phyloP scores from a whole-genome alignment of 2,113 vertebrate species.

The Zosterops borbonicus region DNA sequence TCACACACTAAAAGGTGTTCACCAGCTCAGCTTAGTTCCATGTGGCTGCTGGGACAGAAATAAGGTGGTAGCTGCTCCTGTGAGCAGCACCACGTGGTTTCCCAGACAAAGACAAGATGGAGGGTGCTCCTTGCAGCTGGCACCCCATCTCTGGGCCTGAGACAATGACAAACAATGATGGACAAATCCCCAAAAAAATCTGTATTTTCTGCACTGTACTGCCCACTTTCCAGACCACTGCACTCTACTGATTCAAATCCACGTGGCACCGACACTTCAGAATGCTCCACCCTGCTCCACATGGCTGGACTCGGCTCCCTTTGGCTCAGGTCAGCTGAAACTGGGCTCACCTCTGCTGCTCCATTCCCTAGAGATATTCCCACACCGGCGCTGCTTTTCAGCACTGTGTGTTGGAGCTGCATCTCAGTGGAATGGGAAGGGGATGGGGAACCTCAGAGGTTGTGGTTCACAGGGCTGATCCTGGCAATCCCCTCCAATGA shows the following conservation, averaged over 20 bases:
- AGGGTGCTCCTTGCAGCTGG: neutral
- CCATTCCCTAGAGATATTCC: neutral
- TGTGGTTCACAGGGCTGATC: neutral
- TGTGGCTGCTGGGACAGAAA: neutral
- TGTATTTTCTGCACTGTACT: neutral
- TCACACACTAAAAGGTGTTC: neutral
- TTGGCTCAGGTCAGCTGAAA: neutral
- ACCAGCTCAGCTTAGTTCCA: neutral
- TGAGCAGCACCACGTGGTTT: neutral
- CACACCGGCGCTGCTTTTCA: accelerated
- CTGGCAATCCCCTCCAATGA: accelerated
- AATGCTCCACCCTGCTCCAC: neutral
- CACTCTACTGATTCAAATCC: neutral
- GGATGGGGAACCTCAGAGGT: neutral
- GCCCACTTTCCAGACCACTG: neutral
- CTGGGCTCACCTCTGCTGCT: neutral
- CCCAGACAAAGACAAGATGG: neutral
- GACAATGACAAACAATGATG: neutral
- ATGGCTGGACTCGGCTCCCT: accelerated
- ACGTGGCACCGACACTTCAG: accelerated
- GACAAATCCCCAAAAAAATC: neutral
- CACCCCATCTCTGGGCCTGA: neutral
- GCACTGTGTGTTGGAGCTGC: neutral
- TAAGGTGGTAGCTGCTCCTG: neutral
- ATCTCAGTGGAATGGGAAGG: accelerated